phyloP scores from a whole-genome alignment of 2,888 invertebrate genomes.

The Tenthredo scrophulariae region DNA sequence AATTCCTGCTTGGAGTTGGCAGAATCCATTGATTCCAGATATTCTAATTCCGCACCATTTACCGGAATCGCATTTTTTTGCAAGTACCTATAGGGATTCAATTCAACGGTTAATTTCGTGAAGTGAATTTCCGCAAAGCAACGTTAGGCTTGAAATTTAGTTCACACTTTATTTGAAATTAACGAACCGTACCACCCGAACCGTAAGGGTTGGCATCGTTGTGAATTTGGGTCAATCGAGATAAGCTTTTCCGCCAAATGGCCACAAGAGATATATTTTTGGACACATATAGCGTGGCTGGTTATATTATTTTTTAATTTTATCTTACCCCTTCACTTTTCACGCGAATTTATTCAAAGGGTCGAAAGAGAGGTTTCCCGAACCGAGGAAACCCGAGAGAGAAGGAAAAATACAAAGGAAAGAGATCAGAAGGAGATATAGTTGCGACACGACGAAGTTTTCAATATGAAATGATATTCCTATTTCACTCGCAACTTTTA shows the following conservation, averaged over 20 bases:
- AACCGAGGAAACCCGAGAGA: too few relatives aligned
- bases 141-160: background rate
- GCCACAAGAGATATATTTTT: conserved; percentile 23
- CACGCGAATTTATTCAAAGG: background rate
- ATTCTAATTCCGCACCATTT: background rate
- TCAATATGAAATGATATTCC: background rate
- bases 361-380: background rate
- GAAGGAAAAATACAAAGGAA: background rate
- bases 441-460: background rate
- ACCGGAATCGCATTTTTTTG: background rate
- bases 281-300: background rate
- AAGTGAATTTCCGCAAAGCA: background rate
- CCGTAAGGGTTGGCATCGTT: conserved; percentile 8
- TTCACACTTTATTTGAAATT: conserved; percentile 28
- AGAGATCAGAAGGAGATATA: background rate
- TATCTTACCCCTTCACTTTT: background rate
- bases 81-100: background rate
- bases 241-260: conserved; percentile 32
- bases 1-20: too few relatives aligned
- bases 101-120: background rate
- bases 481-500: background rate
- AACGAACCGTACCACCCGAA: conserved; percentile 18
- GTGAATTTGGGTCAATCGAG: conserved; percentile 45
- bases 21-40: too few relatives aligned
- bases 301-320: conserved; percentile 16